Percentiles rank a stretch among this genome's conserved stretches.
Conservation (phyloP, 2,797 vertebrate genomes). For the Muraenolepis orangiensis region DNA sequence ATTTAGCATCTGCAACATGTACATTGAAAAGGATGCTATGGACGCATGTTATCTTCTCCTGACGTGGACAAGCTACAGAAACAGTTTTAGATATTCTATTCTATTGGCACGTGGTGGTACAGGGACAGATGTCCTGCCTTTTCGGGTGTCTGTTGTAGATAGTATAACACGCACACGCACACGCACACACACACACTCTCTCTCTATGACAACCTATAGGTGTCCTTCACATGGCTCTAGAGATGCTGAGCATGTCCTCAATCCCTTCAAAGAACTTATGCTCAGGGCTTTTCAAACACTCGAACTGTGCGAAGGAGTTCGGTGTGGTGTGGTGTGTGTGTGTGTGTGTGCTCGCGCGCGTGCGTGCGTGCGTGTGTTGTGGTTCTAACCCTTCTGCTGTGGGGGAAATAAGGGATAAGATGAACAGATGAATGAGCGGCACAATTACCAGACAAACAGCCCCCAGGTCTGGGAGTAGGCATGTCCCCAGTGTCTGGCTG, state of each 20-base stretch:
- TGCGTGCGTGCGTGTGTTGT: neutral
- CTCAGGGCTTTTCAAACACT: too few species aligned
- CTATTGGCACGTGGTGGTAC: neutral
- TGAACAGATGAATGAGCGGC: neutral
- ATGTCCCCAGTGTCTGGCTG: slow-evolving; percentile 33
- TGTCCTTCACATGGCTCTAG: too few species aligned
- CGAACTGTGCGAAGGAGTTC: neutral
- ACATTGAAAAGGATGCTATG: neutral
- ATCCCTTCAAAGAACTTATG: too few species aligned
- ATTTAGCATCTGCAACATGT: neutral
- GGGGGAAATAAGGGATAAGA: neutral
- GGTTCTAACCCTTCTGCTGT: neutral
- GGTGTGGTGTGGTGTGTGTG: too few species aligned
- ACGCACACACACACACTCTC: too few species aligned
- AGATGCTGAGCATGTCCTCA: too few species aligned
- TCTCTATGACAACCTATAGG: too few species aligned
- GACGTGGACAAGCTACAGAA: neutral
- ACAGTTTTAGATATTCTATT: neutral
- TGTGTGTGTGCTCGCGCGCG: too few species aligned
- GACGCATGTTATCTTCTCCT: neutral
- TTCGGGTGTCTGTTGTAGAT: neutral
- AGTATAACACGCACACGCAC: too few species aligned
- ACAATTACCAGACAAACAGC: neutral
- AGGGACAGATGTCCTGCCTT: neutral
- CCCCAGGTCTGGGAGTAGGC: neutral